phyloP scores from a whole-genome alignment of 1,140 invertebrate genomes.

The Mactra quadrangularis region DNA sequence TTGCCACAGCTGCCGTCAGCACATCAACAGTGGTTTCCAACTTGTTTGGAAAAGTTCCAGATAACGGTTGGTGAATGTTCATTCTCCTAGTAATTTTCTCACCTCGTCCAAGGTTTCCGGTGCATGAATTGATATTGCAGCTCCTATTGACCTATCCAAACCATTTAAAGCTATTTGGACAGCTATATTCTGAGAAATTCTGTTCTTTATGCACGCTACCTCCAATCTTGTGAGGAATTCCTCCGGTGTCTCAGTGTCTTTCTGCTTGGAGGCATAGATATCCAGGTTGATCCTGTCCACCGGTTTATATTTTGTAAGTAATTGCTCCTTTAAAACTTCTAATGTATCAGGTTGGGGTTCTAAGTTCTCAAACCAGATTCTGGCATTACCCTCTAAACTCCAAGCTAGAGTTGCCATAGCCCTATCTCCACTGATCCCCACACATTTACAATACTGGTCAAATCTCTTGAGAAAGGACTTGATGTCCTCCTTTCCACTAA shows the following conservation, averaged over 20 bases:
- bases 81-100: background rate
- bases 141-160: background rate
- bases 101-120: background rate
- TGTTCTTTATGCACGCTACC: background rate
- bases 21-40: background rate
- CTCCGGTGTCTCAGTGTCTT: background rate
- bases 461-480: background rate
- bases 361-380: background rate
- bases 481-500: background rate
- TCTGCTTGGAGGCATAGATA: too few relatives aligned
- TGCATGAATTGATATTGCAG: background rate
- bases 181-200: background rate
- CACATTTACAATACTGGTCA: background rate
- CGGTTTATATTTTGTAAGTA: background rate
- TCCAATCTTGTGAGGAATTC: background rate
- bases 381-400: too few relatives aligned
- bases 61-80: background rate
- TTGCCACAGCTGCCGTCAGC: too few relatives aligned
- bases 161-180: slow-evolving; percentile 4
- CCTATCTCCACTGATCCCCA: background rate
- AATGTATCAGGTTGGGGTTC: background rate
- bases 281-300: background rate
- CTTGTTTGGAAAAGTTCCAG: too few relatives aligned
- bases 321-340: background rate
- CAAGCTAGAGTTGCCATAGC: too few relatives aligned